Base-by-base conservation (phyloP, 1,140 invertebrate species). In the Leptinotarsa lineolata region DNA sequence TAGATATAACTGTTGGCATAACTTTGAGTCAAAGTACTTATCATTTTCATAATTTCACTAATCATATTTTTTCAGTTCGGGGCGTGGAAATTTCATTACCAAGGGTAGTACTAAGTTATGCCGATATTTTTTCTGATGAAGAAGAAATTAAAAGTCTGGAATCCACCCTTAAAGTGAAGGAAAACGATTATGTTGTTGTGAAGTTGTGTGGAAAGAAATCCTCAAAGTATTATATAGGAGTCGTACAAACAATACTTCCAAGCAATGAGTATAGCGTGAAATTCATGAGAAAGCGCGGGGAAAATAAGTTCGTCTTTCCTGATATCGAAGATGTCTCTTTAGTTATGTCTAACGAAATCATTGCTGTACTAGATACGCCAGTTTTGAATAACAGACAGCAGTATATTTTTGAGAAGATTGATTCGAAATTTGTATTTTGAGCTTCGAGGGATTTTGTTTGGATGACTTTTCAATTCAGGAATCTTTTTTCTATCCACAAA, bases 251-350 rank as follows among this genome's bases (percentile, higher is more conserved):
- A 18, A 21, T 15, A 8, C 48, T 54, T 54, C 24, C 61, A 24
- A 30, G 24, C 61, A 13, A 63, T 30, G 61, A 63, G 20, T 21
- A 20, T n/a, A 63, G 20, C 20, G 61, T 63, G 11, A 63, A 63
- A 30, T 63, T 63, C 61, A 22, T 63, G 61, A 63, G 20, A 4
- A 63, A 63, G 61, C 20, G 20, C 20, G 61, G 61, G 8, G 16
- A 63, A 30, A 63, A 63, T 63, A 63, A 63, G 20, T 63, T 63
- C 24, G 20, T 63, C 15, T 63, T 63, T 63, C 61, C 61, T 21
- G 20, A 63, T 15, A 20, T 63, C 13, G 61, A 63, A 22, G 61
- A 63, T 63, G 20, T 63, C 20, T 63, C 61, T 20, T 15, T 63
- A 15, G 61, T 63, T 13, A 30, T 22, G 20, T 21, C 61, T 21